Percentiles rank a stretch among this genome's conserved stretches.
Evolutionary conservation across 2,113 vertebrate genomes (phyloP).

Genomic region (Ranitomeya imitator): DNA sequence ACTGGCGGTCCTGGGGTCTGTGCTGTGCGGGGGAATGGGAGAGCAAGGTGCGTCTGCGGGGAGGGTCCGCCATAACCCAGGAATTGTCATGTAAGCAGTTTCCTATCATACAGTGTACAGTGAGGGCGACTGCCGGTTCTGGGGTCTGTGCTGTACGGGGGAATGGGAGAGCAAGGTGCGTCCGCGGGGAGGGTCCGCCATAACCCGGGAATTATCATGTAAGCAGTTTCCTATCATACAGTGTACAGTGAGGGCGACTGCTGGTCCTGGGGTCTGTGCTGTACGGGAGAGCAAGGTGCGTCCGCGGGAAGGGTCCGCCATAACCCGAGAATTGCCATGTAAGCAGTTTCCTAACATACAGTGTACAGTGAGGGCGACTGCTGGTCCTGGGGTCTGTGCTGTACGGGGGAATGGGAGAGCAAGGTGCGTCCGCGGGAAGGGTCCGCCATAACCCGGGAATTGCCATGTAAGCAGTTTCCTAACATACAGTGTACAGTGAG

Average conservation of each 20-base stretch:
- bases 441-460: background rate
- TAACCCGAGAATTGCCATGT: background rate
- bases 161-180: slow-evolving; percentile 84
- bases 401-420: slow-evolving; percentile 69
- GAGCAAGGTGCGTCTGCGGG: slow-evolving; percentile 75
- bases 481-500: slow-evolving; percentile 37
- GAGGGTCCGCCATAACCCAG: background rate
- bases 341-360: too few species aligned
- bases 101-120: too few species aligned
- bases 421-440: slow-evolving; percentile 74
- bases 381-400: too few species aligned
- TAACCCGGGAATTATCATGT: background rate
- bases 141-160: background rate
- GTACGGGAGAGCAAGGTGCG: slow-evolving; percentile 82
- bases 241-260: too few species aligned
- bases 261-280: too few species aligned
- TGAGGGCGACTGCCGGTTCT: too few species aligned
- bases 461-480: background rate
- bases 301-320: background rate
- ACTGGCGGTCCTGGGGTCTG: too few species aligned
- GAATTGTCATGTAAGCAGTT: background rate
- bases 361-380: too few species aligned
- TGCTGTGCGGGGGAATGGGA: slow-evolving; percentile 68
- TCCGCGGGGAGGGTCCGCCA: background rate
- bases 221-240: too few species aligned